Conservation (phyloP, 1,140 invertebrate genomes). For the Portunus trituberculatus region DNA sequence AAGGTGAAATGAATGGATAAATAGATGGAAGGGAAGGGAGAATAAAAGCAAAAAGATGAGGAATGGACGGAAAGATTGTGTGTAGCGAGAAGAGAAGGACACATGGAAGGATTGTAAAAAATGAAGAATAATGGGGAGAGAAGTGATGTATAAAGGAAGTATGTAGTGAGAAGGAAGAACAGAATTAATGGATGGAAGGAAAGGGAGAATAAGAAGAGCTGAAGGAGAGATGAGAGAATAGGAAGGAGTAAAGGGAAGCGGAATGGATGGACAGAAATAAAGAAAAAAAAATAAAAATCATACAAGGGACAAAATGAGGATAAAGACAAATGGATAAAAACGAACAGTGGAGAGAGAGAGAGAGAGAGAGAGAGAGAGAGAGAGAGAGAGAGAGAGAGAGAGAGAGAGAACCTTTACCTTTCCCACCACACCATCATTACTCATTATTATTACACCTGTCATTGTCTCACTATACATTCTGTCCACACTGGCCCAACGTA, state of each 20-base stretch:
- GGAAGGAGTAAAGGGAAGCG: background rate
- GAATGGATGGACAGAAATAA: background rate
- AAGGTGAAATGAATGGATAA: background rate
- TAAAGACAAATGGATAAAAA: no score
- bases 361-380: background rate
- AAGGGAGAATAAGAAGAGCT: background rate
- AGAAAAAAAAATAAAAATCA: no score
- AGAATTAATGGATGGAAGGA: background rate
- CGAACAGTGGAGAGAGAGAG: background rate
- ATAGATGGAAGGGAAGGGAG: background rate
- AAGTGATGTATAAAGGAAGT: background rate
- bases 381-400: conserved; percentile 38
- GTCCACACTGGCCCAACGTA: no score
- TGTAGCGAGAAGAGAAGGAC: no score
- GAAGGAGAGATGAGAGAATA: background rate
- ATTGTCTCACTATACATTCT: no score
- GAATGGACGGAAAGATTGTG: no score
- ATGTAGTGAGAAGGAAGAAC: background rate
- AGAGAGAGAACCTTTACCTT: background rate
- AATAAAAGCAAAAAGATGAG: no score
- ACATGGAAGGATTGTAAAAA: background rate
- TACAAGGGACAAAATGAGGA: background rate
- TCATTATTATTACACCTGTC: no score
- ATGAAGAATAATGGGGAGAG: background rate
- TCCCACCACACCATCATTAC: background rate